These are phyloP conservation scores for Drosophila murphyi DNA, from an alignment of 1,140 invertebrate genomes.

Conservation along the genomic window DNA sequence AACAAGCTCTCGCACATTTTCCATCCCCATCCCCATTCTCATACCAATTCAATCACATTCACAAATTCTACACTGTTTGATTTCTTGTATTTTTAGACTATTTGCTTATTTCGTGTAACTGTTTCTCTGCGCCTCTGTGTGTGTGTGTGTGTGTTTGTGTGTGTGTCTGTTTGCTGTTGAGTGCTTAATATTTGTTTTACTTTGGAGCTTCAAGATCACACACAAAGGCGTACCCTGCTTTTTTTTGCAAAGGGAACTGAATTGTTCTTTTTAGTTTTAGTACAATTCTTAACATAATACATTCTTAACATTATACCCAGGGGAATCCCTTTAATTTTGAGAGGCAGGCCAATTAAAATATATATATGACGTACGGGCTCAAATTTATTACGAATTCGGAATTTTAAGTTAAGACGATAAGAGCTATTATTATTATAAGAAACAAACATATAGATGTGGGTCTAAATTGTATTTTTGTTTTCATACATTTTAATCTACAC, in stretches of 20 bases:
- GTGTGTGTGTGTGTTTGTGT: constrained; percentile 14
- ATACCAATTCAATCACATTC: constrained; percentile 14
- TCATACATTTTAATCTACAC: constrained; percentile 3
- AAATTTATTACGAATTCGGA: too few relatives aligned
- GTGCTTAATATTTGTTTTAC: not conserved
- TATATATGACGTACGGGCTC: too few relatives aligned
- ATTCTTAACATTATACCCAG: too few relatives aligned
- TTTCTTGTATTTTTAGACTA: constrained; percentile 37
- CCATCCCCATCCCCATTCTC: not conserved
- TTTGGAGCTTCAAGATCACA: constrained; percentile 4
- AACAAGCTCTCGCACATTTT: constrained; percentile 19
- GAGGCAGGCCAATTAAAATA: too few relatives aligned
- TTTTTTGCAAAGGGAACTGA: too few relatives aligned
- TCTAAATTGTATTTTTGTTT: constrained; percentile 11
- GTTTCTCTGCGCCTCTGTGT: not conserved
- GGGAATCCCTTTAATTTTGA: too few relatives aligned
- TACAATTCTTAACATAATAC: too few relatives aligned
- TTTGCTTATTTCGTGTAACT: constrained; percentile 23
- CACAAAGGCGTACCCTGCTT: too few relatives aligned
- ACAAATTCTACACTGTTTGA: constrained; percentile 31
- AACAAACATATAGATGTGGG: too few relatives aligned
- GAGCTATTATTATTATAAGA: too few relatives aligned
- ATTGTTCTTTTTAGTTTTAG: too few relatives aligned
- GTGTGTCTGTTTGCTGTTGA: not conserved
- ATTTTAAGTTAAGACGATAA: too few relatives aligned